These are phyloP conservation scores for Chrysogorgia sp. DNA, from an alignment of 92 coral and sea anemone genomes.

Conservation along the genomic window DNA sequence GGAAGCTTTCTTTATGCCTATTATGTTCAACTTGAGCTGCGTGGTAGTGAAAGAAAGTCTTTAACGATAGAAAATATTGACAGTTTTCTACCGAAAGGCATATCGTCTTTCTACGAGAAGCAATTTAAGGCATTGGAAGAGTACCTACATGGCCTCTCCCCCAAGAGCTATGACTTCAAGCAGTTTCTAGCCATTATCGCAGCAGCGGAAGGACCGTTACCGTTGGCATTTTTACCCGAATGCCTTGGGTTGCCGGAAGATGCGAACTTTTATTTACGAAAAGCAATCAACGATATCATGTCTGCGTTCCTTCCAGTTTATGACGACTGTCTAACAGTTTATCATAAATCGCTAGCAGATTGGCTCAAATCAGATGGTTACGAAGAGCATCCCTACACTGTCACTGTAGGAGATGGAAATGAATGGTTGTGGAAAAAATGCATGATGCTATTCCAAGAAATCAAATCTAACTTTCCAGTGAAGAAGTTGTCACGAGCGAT, in stretches of 20 bases:
- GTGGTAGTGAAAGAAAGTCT: not conserved
- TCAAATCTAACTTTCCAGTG: not conserved
- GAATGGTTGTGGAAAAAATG: constrained; percentile 13
- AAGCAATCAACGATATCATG: constrained; percentile 17
- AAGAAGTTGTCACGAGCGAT: not conserved
- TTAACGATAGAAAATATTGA: constrained; percentile 9
- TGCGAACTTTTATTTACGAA: constrained; percentile 13
- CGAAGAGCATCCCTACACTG: constrained; percentile 24
- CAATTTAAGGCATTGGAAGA: constrained; percentile 21
- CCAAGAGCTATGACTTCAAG: constrained; percentile 18
- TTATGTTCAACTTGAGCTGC: constrained; percentile 15
- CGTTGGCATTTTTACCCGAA: constrained; percentile 32
- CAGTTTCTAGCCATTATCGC: constrained; percentile 39
- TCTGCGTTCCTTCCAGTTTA: constrained; percentile 45
- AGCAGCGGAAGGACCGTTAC: constrained; percentile 37
- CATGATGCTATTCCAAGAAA: not conserved
- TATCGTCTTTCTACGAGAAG: constrained; percentile 41
- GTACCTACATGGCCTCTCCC: constrained; percentile 5
- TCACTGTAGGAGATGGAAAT: constrained; percentile 13
- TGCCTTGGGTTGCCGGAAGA: constrained; percentile 24
- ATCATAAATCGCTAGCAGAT: constrained; percentile 48
- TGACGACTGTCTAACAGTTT: constrained; percentile 44
- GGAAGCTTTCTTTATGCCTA: constrained; percentile 43
- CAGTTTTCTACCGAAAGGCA: constrained; percentile 38
- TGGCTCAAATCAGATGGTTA: constrained; percentile 37